These are phyloP conservation scores for Sylvia atricapilla DNA, from an alignment of 2,113 vertebrate genomes.

Conservation along the genomic window DNA sequence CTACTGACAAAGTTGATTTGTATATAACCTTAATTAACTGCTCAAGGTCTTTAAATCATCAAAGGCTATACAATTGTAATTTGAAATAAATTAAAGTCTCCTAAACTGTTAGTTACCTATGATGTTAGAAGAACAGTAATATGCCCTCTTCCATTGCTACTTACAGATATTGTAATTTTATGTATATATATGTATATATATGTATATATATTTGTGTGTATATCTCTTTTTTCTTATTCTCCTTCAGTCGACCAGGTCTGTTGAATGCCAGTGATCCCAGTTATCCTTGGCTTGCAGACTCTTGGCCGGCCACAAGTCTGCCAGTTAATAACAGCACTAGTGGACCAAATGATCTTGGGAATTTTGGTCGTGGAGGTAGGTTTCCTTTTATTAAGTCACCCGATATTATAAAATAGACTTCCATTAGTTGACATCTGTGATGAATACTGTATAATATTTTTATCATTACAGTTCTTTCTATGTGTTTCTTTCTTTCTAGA, in stretches of 20 bases:
- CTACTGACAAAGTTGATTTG: slow-evolving; percentile 51
- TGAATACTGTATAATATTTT: neutral
- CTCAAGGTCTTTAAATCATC: slow-evolving; percentile 54
- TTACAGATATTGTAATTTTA: neutral
- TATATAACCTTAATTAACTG: slow-evolving; percentile 57
- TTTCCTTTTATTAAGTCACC: neutral
- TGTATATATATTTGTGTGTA: neutral
- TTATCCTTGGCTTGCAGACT: slow-evolving; percentile 98
- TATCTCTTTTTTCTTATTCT: slow-evolving; percentile 32
- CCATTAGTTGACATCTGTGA: neutral
- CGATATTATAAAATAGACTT: neutral
- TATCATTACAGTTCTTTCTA: neutral
- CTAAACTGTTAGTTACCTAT: slow-evolving; percentile 2
- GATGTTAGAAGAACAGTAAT: neutral
- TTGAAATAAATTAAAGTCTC: slow-evolving; percentile 53
- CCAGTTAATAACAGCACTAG: slow-evolving; percentile 91
- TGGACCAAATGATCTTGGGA: slow-evolving; percentile 90
- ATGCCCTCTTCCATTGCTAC: neutral
- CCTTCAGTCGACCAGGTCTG: slow-evolving; percentile 89
- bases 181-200: no score
- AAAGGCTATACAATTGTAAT: slow-evolving; percentile 56
- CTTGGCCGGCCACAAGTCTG: slow-evolving; percentile 95
- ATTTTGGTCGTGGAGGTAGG: slow-evolving; percentile 93
- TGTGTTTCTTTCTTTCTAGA: neutral
- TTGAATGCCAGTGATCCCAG: slow-evolving; percentile 89